These are phyloP conservation scores for Thalassoma bifasciatum DNA, from an alignment of 2,113 vertebrate genomes.

Conservation along the genomic window DNA sequence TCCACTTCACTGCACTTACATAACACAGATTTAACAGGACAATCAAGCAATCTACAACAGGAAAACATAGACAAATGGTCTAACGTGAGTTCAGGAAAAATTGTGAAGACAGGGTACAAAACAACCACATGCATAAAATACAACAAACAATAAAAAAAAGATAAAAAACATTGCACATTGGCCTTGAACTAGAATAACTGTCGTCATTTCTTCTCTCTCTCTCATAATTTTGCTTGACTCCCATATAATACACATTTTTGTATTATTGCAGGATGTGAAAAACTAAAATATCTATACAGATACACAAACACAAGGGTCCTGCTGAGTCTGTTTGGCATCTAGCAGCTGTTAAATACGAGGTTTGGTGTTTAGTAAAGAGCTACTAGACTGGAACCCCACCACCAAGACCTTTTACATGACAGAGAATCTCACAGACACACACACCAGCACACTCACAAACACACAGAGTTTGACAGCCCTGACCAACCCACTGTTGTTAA, in stretches of 20 bases:
- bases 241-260: neutral
- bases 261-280: neutral
- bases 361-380: conserved; percentile 16
- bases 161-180: neutral
- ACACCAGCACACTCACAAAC: conserved; percentile 19
- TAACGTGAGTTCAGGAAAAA: neutral
- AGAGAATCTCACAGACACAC: conserved; percentile 10
- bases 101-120: neutral
- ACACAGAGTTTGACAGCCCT: conserved; percentile 25
- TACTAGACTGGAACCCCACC: conserved; percentile 21
- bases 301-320: neutral
- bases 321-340: neutral
- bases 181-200: neutral
- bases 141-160: neutral
- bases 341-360: conserved; percentile 3
- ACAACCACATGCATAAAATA: neutral
- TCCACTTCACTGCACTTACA: neutral
- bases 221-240: neutral
- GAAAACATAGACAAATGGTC: neutral
- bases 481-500: conserved; percentile 87
- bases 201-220: neutral
- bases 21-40: neutral
- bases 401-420: neutral
- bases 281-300: neutral
- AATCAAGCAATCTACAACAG: neutral